A percentile compares a stretch with the other conserved stretches of the same genome.
These are phyloP conservation scores for Callyntrura guangdongensis DNA, from an alignment of 2,888 invertebrate species.

Conservation along the genomic window DNA sequence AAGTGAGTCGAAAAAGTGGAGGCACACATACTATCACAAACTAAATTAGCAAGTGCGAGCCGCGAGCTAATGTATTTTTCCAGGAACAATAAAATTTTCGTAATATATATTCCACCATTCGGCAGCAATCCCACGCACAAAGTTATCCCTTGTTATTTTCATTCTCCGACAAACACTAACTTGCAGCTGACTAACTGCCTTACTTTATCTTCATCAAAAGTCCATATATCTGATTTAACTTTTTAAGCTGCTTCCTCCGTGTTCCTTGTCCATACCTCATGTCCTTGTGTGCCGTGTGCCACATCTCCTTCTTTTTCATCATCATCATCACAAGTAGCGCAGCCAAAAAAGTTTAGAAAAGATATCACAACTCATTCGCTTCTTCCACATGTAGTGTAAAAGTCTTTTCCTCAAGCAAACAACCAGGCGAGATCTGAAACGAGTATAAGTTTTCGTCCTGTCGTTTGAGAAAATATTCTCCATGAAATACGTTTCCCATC, in stretches of 20 bases:
- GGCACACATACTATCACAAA: conserved; percentile 1
- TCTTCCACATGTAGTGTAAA: not conserved
- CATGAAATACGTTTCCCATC: conserved; percentile 31
- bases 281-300: too few relatives aligned
- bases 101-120: not conserved
- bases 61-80: not conserved
- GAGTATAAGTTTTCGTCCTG: not conserved
- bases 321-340: not conserved
- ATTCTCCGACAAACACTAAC: not conserved
- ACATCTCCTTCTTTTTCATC: not conserved
- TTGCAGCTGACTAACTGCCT: conserved; percentile 29
- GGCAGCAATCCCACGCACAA: not conserved
- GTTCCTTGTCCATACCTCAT: too few relatives aligned
- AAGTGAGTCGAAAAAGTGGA: not conserved
- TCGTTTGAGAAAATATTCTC: not conserved
- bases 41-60: conserved; percentile 16
- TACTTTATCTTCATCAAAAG: conserved; percentile 44
- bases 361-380: not conserved
- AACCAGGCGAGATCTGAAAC: not conserved
- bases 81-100: conserved; percentile 15
- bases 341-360: not conserved
- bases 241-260: not conserved
- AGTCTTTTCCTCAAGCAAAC: not conserved
- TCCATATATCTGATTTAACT: conserved; percentile 24
- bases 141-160: not conserved